phyloP scores from a whole-genome alignment of 2,888 invertebrate genomes.

The Cristatella mucedo region DNA sequence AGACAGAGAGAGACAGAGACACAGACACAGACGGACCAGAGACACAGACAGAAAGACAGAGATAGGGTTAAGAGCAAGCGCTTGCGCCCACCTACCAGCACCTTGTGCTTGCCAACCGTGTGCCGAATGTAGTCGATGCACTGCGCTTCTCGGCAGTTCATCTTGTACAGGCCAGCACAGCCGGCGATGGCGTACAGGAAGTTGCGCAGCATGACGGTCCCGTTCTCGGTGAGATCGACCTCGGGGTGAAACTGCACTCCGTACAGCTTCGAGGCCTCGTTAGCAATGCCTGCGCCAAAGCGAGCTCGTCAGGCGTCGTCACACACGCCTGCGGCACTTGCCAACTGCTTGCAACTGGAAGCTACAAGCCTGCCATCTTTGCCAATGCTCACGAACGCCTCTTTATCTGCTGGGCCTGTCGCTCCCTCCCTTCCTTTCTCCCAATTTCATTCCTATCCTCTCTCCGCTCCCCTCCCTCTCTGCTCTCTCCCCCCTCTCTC shows the following conservation, averaged over 20 bases:
- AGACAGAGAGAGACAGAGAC: too few relatives aligned
- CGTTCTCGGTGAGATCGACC: constrained; percentile 81
- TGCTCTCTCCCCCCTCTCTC: too few relatives aligned
- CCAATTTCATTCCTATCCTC: too few relatives aligned
- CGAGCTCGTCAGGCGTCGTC: too few relatives aligned
- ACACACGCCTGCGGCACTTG: too few relatives aligned
- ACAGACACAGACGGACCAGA: too few relatives aligned
- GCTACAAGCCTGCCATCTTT: too few relatives aligned
- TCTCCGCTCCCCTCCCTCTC: too few relatives aligned
- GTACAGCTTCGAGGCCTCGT: constrained; percentile 58
- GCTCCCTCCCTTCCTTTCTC: too few relatives aligned
- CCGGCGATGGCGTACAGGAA: constrained; percentile 83
- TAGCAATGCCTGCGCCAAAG: constrained; percentile 66
- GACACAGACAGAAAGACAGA: background rate
- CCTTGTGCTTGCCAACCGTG: constrained; percentile 76
- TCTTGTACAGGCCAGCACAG: constrained; percentile 68
- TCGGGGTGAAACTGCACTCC: constrained; percentile 99
- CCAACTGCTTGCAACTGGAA: too few relatives aligned
- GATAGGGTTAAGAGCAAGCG: constrained; percentile 16
- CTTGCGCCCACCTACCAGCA: constrained; percentile 52
- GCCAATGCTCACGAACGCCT: too few relatives aligned
- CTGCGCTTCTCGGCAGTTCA: constrained; percentile 66
- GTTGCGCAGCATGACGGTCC: constrained; percentile 76
- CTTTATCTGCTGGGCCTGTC: too few relatives aligned
- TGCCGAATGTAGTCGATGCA: constrained; percentile 82